Base-by-base conservation (phyloP, 2,113 vertebrate genomes). In the Motacilla alba region DNA sequence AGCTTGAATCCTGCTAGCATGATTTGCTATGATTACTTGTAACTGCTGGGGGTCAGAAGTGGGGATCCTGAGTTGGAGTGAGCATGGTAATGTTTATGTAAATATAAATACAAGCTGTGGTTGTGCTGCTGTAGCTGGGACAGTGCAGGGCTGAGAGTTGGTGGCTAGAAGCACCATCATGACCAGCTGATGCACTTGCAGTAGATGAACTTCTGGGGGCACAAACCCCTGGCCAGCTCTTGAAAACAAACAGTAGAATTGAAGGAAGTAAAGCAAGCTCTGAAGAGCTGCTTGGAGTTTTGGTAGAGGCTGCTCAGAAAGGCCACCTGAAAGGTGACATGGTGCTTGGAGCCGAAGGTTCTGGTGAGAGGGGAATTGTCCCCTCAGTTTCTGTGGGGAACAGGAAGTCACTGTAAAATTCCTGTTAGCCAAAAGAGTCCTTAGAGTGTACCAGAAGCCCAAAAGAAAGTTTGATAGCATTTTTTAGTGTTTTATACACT, bases 321-420 rank as follows among this genome's bases (percentile, higher is more conserved):
- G 64, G 30, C 35, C 8, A 0, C 19, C 26, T 12, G 15, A 79
- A 37, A 58, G 72, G 19, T 41, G 35, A 17, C 2, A 3, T 0
- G 3, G 15, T 24, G 3, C 67, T 44, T 30, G 44, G 46, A 62
- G 49, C 31, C 66, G 55, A 16, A 63, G 41, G 11, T 81, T 62
- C 85, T 87, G 24, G 9, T 37, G 53, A 19, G 43, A 46, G 28
- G 30, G 44, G 41, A 14, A 26, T 17, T 35, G 22, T 59, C 56
- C 15, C n/a, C 58, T 59, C 58, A 26, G 50, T 56, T 75, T 24
- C n/a, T 68, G 7, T 50, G 49, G n/a, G 53, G 26, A 89, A 1
- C 53, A 64, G 53, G 44, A 50, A 9, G 60, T 20, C 18, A 11
- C 24, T 64, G 50, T 28, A 30, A 80, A 70, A 53, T 53, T 83